phyloP scores from a whole-genome alignment of 2,113 vertebrate genomes.

The Dipodomys spectabilis region DNA sequence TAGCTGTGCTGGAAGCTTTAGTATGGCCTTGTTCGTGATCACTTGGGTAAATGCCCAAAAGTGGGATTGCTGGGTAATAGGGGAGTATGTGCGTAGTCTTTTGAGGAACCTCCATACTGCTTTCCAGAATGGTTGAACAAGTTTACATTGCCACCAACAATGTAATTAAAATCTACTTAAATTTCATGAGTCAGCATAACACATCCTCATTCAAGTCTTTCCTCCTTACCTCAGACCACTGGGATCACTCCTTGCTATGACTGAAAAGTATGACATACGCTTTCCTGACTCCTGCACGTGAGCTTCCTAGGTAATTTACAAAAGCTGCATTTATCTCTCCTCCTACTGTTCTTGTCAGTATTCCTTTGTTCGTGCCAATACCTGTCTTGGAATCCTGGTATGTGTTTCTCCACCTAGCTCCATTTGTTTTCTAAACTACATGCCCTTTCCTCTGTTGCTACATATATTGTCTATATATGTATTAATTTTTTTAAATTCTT shows the following conservation, averaged over 20 bases:
- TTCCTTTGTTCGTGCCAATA: neutral
- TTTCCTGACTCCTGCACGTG: neutral
- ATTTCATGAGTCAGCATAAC: neutral
- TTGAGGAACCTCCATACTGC: too few relatives aligned
- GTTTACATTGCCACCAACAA: too few relatives aligned
- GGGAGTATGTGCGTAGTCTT: too few relatives aligned
- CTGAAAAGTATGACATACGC: neutral
- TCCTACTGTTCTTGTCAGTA: neutral
- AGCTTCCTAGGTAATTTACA: neutral
- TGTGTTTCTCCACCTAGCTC: neutral
- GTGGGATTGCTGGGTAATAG: too few relatives aligned
- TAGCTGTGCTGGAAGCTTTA: too few relatives aligned
- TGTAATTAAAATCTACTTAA: neutral
- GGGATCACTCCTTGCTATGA: neutral
- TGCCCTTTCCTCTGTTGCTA: too few relatives aligned
- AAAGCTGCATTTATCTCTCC: neutral
- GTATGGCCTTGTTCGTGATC: too few relatives aligned
- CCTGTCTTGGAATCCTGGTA: neutral
- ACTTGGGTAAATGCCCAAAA: too few relatives aligned
- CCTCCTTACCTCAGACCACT: neutral
- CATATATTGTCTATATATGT: neutral
- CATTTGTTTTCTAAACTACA: neutral
- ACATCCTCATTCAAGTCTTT: neutral
- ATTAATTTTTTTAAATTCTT: neutral
- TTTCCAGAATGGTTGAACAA: too few relatives aligned